phyloP scores from a whole-genome alignment of 2,888 invertebrate genomes.

The Euzophera pinguis region DNA sequence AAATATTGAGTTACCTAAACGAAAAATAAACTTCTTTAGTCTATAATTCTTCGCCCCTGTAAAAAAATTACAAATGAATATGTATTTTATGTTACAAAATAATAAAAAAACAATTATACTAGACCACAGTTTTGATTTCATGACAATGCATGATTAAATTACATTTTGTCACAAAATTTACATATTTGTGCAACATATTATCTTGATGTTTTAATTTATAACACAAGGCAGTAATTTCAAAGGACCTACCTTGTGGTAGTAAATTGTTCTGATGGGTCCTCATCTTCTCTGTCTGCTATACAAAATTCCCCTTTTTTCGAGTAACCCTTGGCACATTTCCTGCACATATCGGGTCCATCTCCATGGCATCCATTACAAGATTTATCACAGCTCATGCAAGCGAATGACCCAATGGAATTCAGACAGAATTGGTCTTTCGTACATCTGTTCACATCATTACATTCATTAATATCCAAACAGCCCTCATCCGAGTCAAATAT shows the following conservation, averaged over 20 bases:
- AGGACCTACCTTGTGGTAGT: slow-evolving; percentile 46
- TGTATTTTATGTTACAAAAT: not conserved
- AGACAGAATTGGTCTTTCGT: slow-evolving; percentile 89
- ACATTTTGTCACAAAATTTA: too few relatives aligned
- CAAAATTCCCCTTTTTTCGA: slow-evolving; percentile 87
- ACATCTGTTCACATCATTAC: slow-evolving; percentile 79
- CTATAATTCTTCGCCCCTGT: slow-evolving; percentile 68
- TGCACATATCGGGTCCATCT: slow-evolving; percentile 95
- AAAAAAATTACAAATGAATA: slow-evolving; percentile 37
- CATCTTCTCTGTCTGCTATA: slow-evolving; percentile 79
- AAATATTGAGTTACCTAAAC: slow-evolving; percentile 46
- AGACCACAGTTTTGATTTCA: too few relatives aligned
- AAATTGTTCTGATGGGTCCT: slow-evolving; percentile 53
- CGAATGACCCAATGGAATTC: slow-evolving; percentile 91
- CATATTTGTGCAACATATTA: too few relatives aligned
- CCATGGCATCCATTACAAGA: slow-evolving; percentile 92
- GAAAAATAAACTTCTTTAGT: slow-evolving; percentile 26
- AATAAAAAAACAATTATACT: not conserved
- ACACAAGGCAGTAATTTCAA: too few relatives aligned
- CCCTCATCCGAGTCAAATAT: slow-evolving; percentile 85
- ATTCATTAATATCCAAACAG: slow-evolving; percentile 93
- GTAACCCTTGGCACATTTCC: slow-evolving; percentile 87
- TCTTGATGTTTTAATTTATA: too few relatives aligned
- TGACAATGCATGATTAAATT: too few relatives aligned
- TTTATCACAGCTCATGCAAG: slow-evolving; percentile 90